phyloP scores from a whole-genome alignment of 2,113 vertebrate species.

The Platichthys flesus region DNA sequence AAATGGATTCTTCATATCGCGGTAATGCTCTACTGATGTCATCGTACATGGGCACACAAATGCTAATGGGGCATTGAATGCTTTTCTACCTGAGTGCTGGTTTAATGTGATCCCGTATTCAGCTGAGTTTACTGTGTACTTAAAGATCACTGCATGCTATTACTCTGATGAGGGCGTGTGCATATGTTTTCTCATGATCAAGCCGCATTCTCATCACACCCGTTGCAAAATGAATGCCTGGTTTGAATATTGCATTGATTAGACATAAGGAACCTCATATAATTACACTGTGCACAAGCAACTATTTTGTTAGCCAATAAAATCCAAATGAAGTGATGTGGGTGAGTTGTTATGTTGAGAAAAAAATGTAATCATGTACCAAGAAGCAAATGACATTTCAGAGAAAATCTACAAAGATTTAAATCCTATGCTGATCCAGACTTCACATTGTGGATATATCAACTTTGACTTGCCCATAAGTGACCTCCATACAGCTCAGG shows the following conservation, averaged over 20 bases:
- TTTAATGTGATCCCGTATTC: conserved; percentile 41
- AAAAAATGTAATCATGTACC: not conserved
- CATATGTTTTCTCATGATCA: not conserved
- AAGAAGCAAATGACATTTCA: not conserved
- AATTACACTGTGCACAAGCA: not conserved
- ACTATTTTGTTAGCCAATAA: not conserved
- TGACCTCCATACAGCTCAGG: not conserved
- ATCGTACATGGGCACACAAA: conserved; percentile 33
- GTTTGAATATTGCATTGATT: not conserved
- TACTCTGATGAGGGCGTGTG: conserved; percentile 6
- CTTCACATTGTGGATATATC: not conserved
- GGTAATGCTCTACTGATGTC: conserved; percentile 45
- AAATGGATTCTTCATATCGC: conserved; percentile 56
- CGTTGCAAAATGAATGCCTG: not conserved
- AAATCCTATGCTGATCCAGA: not conserved
- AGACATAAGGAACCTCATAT: not conserved
- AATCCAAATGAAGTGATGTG: not conserved
- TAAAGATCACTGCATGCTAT: conserved; percentile 30
- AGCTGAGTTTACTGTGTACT: conserved; percentile 27
- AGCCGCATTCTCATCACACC: not conserved
- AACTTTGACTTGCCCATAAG: not conserved
- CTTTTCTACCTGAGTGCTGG: conserved; percentile 18
- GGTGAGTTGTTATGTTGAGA: not conserved
- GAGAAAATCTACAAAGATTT: not conserved
- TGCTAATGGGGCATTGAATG: conserved; percentile 32